Evolutionary conservation across 2,797 vertebrate genomes (phyloP), one percentile per base, ranked within the genome.

Genomic region (Columba guinea): DNA sequence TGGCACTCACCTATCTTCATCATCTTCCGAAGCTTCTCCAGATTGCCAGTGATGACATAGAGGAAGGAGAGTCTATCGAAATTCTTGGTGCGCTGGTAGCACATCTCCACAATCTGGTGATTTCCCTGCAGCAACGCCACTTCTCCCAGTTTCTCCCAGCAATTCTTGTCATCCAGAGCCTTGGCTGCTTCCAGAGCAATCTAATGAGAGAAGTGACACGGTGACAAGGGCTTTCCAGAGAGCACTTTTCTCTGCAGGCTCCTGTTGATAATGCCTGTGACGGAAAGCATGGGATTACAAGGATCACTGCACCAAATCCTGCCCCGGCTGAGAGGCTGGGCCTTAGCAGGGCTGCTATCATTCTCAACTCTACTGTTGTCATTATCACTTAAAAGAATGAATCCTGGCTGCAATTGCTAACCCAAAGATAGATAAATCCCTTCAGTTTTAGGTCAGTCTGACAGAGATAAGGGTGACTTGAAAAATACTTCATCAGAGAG

Each of bases 31-130:
- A 99, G 98, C 92, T 99, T 99, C 89, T 99, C 98, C 96, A 99
- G 97, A 96, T 99, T 99, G 39, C 99, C 99, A 1, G 99, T 99
- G 97, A 99, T 99, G 76, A 99, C 99, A 81, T 99, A 99, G 49
- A 99, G 98, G 98, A 99, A 99, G 89, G 99, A 99, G 95, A 99
- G 99, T 84, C 98, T 99, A 97, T 99, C 99, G 0, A 99, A 99
- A 98, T 99, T 99, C 97, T 99, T 99, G 97, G 99, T 99, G 93
- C 99, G 99, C 97, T 99, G 99, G 97, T 99, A 99, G 97, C 99
- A 99, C 99, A 99, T 99, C 97, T 99, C 99, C 96, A 99, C 99
- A 1, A 99, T 99, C 98, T 99, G 99, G 97, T 99, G 99, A 97
- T 99, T 99, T 2, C 99, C 99, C 97, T 99, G 99, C 41, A 99